These are phyloP conservation scores for Periophthalmus magnuspinnatus DNA, from an alignment of 2,797 vertebrate species.

Conservation along the genomic window DNA sequence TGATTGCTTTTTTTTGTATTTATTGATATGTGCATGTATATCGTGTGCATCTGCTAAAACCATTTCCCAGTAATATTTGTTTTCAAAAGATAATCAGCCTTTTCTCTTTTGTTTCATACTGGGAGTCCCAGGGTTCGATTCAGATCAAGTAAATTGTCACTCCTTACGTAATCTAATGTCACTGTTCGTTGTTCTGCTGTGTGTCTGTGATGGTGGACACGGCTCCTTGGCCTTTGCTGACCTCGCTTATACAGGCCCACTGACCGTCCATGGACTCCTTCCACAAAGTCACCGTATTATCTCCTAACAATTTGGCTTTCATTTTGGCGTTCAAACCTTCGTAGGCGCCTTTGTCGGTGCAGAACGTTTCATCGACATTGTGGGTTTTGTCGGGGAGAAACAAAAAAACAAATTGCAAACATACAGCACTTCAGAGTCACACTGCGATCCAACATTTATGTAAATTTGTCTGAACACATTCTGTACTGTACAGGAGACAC, in stretches of 20 bases:
- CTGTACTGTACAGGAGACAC: too few relatives aligned
- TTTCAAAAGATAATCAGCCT: not conserved
- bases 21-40: not conserved
- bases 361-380: too few relatives aligned
- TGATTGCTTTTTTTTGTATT: too few relatives aligned
- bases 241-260: slow-evolving; percentile 96
- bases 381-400: too few relatives aligned
- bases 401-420: too few relatives aligned
- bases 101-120: not conserved
- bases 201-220: slow-evolving; percentile 88
- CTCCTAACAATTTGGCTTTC: too few relatives aligned
- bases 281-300: slow-evolving; percentile 98
- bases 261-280: slow-evolving; percentile 94
- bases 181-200: slow-evolving; percentile 94
- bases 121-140: slow-evolving; percentile 22
- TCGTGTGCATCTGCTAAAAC: slow-evolving; percentile 16
- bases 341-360: too few relatives aligned
- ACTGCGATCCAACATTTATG: too few relatives aligned
- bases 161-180: slow-evolving; percentile 52
- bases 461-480: too few relatives aligned
- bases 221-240: slow-evolving; percentile 95
- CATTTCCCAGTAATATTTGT: not conserved
- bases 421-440: too few relatives aligned
- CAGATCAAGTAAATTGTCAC: not conserved
- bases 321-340: too few relatives aligned